Percentiles rank a stretch among this genome's conserved stretches.
phyloP scores from a whole-genome alignment of 2,888 invertebrate species.

The Beris chalybata region DNA sequence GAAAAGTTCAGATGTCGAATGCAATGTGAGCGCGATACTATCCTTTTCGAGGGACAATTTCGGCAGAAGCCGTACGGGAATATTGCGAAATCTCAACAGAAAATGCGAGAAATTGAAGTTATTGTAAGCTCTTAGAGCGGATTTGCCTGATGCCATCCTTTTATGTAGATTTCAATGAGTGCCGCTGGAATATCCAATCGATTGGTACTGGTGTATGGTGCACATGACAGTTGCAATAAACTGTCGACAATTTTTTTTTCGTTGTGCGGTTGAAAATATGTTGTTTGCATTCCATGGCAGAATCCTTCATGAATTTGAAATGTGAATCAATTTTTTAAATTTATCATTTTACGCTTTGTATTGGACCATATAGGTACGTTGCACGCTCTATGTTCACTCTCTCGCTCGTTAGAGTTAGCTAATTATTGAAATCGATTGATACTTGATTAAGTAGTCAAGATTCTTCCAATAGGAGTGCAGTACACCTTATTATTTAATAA shows the following conservation, averaged over 20 bases:
- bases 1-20: slow-evolving; percentile 32
- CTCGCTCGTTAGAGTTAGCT: too few species aligned
- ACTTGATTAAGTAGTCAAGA: too few species aligned
- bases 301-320: too few species aligned
- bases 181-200: slow-evolving; percentile 16
- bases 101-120: slow-evolving; percentile 34
- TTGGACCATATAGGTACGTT: too few species aligned
- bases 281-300: too few species aligned
- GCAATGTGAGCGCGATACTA: slow-evolving; percentile 8
- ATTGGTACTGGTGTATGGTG: slow-evolving; percentile 17
- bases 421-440: too few species aligned
- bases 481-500: too few species aligned
- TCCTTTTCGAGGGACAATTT: background rate
- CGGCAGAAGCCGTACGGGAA: slow-evolving; percentile 3
- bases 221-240: slow-evolving; percentile 31
- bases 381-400: too few species aligned
- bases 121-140: slow-evolving; percentile 36
- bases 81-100: slow-evolving; percentile 25
- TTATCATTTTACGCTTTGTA: too few species aligned
- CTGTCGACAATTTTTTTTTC: slow-evolving; percentile 15
- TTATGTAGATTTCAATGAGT: slow-evolving; percentile 2
- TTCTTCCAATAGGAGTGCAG: too few species aligned
- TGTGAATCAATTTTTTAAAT: too few species aligned
- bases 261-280: background rate
- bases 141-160: slow-evolving; percentile 33